phyloP scores from a whole-genome alignment of 2,797 vertebrate genomes.

The Falco peregrinus region DNA sequence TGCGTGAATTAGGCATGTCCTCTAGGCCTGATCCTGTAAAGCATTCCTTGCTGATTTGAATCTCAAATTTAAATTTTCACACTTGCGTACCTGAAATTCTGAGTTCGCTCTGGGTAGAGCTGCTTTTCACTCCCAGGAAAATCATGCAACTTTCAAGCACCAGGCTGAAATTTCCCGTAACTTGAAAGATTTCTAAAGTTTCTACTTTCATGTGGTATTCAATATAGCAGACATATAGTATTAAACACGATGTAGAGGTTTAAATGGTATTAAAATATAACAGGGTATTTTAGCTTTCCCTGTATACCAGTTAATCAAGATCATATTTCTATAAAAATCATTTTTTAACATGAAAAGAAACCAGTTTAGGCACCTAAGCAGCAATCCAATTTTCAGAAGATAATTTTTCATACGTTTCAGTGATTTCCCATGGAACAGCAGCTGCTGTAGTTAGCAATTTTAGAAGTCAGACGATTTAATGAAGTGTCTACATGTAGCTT shows the following conservation, averaged over 20 bases:
- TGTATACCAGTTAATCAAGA: slow-evolving; percentile 32
- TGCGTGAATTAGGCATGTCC: neutral
- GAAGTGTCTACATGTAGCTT: slow-evolving; percentile 18
- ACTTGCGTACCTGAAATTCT: neutral
- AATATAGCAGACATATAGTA: neutral
- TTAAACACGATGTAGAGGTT: slow-evolving; percentile 22
- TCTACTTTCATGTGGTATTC: neutral
- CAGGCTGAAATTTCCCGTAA: neutral
- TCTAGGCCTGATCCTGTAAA: neutral
- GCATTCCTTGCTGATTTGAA: neutral
- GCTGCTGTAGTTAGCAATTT: slow-evolving; percentile 33
- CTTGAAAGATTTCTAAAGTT: neutral
- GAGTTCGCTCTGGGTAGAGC: neutral
- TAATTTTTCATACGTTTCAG: slow-evolving; percentile 17
- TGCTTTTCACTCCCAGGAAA: neutral
- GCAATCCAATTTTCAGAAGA: slow-evolving; percentile 27
- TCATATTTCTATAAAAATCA: slow-evolving; percentile 17
- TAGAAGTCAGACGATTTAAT: slow-evolving; percentile 47
- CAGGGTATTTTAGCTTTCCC: slow-evolving; percentile 29
- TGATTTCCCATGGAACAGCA: neutral
- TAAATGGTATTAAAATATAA: slow-evolving; percentile 2
- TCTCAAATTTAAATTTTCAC: neutral
- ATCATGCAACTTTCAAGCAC: neutral
- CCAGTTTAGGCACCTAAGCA: slow-evolving; percentile 23
- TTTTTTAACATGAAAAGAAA: slow-evolving; percentile 16